A percentile compares a stretch with the other conserved stretches of the same genome.
Evolutionary conservation across 2,797 vertebrate genomes (phyloP).

Genomic region (Sparidentex hasta): DNA sequence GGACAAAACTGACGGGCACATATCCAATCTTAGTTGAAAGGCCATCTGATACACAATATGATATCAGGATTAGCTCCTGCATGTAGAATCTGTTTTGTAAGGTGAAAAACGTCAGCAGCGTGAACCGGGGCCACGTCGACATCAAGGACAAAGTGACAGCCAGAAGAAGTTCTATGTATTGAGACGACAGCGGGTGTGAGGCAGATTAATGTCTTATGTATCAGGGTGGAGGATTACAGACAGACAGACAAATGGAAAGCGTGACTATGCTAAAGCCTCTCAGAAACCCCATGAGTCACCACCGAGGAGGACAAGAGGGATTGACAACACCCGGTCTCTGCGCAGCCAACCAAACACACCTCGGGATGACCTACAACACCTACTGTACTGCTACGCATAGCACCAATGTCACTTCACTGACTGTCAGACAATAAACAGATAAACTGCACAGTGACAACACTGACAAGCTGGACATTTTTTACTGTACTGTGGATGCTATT

Average conservation of each 20-base stretch:
- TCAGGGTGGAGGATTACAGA: slow-evolving; percentile 78
- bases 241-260: slow-evolving; percentile 70
- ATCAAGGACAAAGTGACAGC: slow-evolving; percentile 67
- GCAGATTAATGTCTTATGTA: slow-evolving; percentile 80
- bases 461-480: not conserved
- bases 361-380: slow-evolving; percentile 31
- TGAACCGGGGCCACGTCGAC: slow-evolving; percentile 4
- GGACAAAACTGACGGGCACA: not conserved
- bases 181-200: slow-evolving; percentile 57
- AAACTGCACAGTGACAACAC: not conserved
- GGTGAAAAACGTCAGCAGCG: slow-evolving; percentile 41
- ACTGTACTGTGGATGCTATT: not conserved
- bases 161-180: slow-evolving; percentile 49
- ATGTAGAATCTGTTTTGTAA: slow-evolving; percentile 39
- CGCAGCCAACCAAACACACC: slow-evolving; percentile 35
- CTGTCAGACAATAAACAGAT: slow-evolving; percentile 6
- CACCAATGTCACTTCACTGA: slow-evolving; percentile 25
- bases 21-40: slow-evolving; percentile 14
- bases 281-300: slow-evolving; percentile 68
- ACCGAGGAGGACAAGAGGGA: slow-evolving; percentile 22
- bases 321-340: slow-evolving; percentile 24
- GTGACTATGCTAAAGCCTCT: slow-evolving; percentile 76
- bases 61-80: slow-evolving; percentile 44
- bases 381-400: slow-evolving; percentile 12
- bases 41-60: slow-evolving; percentile 42